A percentile compares a stretch with the other conserved stretches of the same genome.
phyloP scores from a whole-genome alignment of 1,140 invertebrate species.

The Lepidurus packardi region DNA sequence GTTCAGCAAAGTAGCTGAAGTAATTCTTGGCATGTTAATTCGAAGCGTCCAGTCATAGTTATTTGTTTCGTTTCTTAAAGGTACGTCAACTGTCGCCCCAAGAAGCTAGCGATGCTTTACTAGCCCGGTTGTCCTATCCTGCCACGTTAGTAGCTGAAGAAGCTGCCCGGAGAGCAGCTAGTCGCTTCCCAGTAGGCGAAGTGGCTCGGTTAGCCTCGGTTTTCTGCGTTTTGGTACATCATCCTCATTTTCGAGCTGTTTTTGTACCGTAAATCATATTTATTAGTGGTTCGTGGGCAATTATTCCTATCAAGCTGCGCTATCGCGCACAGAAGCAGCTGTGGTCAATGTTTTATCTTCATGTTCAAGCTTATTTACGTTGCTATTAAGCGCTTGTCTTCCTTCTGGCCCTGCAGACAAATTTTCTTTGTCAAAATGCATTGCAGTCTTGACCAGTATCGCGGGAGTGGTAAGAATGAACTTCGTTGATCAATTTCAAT shows the following conservation, averaged over 20 bases:
- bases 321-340: constrained; percentile 65
- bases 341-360: constrained; percentile 75
- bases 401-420: constrained; percentile 68
- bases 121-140: constrained; percentile 77
- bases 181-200: constrained; percentile 61
- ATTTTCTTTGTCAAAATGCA: constrained; percentile 73
- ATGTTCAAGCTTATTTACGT: constrained; percentile 74
- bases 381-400: constrained; percentile 71
- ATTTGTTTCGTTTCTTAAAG: constrained; percentile 37
- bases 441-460: constrained; percentile 70
- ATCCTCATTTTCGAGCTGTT: not conserved
- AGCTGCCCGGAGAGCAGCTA: constrained; percentile 58
- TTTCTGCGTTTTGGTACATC: constrained; percentile 71
- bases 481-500: not conserved
- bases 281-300: constrained; percentile 73
- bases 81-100: constrained; percentile 71
- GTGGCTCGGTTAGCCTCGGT: constrained; percentile 66
- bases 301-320: constrained; percentile 71
- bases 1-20: constrained; percentile 78
- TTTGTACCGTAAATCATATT: no score
- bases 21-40: constrained; percentile 40
- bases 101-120: constrained; percentile 73
- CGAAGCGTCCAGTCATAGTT: not conserved
- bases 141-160: constrained; percentile 67
- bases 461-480: constrained; percentile 60